Conservation (phyloP, 2,797 vertebrate species). For the Rhodeus uyekii region DNA sequence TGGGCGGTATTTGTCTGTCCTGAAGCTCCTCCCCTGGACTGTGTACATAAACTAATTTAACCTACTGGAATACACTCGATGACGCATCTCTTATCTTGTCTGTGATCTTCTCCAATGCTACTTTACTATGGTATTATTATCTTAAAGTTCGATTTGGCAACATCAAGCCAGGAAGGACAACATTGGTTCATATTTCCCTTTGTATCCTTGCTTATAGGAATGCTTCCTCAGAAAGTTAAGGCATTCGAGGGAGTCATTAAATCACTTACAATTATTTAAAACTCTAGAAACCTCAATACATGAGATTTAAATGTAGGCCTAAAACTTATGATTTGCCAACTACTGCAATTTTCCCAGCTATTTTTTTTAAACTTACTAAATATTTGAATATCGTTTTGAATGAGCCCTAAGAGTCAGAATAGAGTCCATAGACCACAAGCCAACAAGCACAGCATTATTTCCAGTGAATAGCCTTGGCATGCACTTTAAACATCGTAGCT, state of each 20-base stretch:
- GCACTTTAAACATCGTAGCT: not conserved
- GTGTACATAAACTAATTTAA: not conserved
- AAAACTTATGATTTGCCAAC: not conserved
- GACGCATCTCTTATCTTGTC: constrained; percentile 6
- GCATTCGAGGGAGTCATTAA: not conserved
- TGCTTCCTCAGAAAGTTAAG: not conserved
- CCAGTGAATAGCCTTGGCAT: not conserved
- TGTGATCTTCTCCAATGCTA: not conserved
- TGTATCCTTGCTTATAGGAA: not conserved
- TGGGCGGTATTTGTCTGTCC: constrained; percentile 11
- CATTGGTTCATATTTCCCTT: not conserved
- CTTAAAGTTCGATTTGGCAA: not conserved
- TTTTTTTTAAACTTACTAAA: not conserved
- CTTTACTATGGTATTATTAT: not conserved
- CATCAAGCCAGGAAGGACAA: not conserved
- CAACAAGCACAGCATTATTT: not conserved
- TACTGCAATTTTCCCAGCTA: not conserved
- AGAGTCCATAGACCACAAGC: not conserved
- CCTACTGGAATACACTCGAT: not conserved
- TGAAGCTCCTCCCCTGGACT: constrained; percentile 11
- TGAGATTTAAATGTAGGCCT: not conserved
- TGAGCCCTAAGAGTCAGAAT: not conserved
- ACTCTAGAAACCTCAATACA: not conserved
- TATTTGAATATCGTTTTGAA: not conserved
- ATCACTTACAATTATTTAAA: not conserved